Conservation (phyloP, 2,888 invertebrate species). For the Congeria kusceri region DNA sequence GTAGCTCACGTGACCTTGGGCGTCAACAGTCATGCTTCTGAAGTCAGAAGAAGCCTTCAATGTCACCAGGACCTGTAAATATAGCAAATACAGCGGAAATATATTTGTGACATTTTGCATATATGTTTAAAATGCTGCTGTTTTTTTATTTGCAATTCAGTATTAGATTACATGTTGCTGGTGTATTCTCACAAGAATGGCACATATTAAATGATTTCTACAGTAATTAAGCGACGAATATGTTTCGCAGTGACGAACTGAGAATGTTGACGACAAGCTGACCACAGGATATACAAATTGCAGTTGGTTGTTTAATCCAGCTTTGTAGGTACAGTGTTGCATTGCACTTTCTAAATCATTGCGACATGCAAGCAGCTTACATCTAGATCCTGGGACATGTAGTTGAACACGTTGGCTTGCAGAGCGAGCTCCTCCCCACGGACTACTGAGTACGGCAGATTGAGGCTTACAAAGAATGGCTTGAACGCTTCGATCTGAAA, state of each 20-base stretch:
- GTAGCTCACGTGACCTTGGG: conserved; percentile 61
- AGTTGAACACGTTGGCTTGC: conserved; percentile 95
- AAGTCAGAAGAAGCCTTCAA: conserved; percentile 91
- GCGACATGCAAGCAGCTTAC: conserved; percentile 45
- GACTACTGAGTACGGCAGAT: conserved; percentile 95
- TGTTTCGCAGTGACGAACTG: no score
- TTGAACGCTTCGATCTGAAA: conserved; percentile 90
- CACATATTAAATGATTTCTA: no score
- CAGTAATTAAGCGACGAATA: no score
- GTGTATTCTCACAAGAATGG: no score
- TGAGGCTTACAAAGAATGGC: conserved; percentile 93
- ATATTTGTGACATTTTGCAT: no score
- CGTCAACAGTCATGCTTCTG: conserved; percentile 77
- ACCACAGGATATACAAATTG: no score
- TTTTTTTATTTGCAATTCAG: no score
- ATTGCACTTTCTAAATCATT: no score
- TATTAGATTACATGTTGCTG: no score
- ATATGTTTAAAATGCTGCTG: no score
- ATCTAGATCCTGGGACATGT: conserved; percentile 89
- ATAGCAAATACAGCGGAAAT: not conserved
- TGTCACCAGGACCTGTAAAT: conserved; percentile 90
- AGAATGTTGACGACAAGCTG: not conserved
- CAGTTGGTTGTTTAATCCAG: no score
- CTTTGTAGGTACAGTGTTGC: not conserved
- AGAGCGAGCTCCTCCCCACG: conserved; percentile 94